Evolutionary conservation across 2,113 vertebrate species (phyloP).

Genomic region (Oncorhynchus masou): DNA sequence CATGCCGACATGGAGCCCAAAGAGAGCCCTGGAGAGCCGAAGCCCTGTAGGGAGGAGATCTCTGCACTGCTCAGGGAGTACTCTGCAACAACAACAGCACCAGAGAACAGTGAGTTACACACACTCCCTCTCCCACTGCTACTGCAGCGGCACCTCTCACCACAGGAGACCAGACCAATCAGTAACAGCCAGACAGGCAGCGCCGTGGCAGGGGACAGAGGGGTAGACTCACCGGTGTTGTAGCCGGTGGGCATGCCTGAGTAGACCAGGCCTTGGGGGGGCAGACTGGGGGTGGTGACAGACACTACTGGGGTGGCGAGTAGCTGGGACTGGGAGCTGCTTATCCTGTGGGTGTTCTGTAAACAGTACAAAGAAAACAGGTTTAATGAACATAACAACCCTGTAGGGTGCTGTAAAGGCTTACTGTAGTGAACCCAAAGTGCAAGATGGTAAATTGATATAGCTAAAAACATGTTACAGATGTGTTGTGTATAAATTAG

Average conservation of each 20-base stretch:
- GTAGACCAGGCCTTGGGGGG: slow-evolving; percentile 90
- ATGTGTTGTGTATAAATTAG: too few species aligned
- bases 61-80: slow-evolving; percentile 95
- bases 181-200: slow-evolving; percentile 12
- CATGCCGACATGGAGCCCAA: slow-evolving; percentile 95
- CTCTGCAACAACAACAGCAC: slow-evolving; percentile 76
- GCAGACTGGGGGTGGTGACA: slow-evolving; percentile 94
- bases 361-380: slow-evolving; percentile 47
- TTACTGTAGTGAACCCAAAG: neutral
- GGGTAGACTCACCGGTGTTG: slow-evolving; percentile 86
- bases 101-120: slow-evolving; percentile 40
- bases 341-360: slow-evolving; percentile 93
- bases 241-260: slow-evolving; percentile 95
- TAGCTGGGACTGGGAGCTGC: slow-evolving; percentile 89
- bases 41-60: slow-evolving; percentile 93
- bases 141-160: slow-evolving; percentile 18
- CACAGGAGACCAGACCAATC: slow-evolving; percentile 35
- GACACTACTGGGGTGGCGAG: slow-evolving; percentile 96
- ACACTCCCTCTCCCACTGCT: slow-evolving; percentile 15
- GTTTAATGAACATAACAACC: neutral
- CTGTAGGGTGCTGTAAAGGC: neutral
- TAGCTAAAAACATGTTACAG: too few species aligned
- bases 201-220: slow-evolving; percentile 3
- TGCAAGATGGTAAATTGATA: neutral
- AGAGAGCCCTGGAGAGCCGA: slow-evolving; percentile 91